Evolutionary conservation across 2,797 vertebrate species (phyloP), one percentile per base, ranked within the genome.

Genomic region (Podarcis lilfordi): DNA sequence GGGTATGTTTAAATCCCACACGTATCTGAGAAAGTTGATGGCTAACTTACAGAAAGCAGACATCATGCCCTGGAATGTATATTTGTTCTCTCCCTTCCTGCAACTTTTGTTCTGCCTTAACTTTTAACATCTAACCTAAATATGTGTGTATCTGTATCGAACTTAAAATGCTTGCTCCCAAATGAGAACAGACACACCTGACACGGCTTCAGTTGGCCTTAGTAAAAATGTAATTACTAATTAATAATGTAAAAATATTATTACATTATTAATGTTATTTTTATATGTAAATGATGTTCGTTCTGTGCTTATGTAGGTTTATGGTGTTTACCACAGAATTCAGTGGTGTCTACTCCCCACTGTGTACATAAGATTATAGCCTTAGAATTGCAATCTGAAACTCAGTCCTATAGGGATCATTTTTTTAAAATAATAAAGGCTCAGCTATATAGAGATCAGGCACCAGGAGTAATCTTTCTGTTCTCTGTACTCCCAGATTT

Each of bases 391-490:
- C 66, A 61, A 3, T 59, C 75, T 84, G 29, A 79, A 88, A 79
- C 13, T 43, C 45, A 43, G 35, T 13, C 9, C 66, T 43, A 19
- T 50, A 3, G 79, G 59, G 35, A 78, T 37, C 74, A 4, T 61
- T 76, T 89, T 72, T 21, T 64, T 0, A 4, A 74, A 4, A 74
- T 61, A 85, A 8, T 0, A 0, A 9, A 71, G 17, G 13, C n/a
- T 55, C 80, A 0, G 0, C 78, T 86, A 66, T 85, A 37, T 15
- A 59, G 37, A 32, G 40, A 74, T 87, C 43, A 37, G 32, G 35
- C 8, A 10, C 1, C 37, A 78, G 4, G 32, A 80, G 10, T 37
- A 2, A 79, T 3, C 2, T 1, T 61, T 1, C 64, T 59, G 0
- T 25, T 89, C 8, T 72, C 69, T 75, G 29, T 45, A 7, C 6